Evolutionary conservation across 2,888 invertebrate genomes (phyloP).

Genomic region (Uloborus plumipes): DNA sequence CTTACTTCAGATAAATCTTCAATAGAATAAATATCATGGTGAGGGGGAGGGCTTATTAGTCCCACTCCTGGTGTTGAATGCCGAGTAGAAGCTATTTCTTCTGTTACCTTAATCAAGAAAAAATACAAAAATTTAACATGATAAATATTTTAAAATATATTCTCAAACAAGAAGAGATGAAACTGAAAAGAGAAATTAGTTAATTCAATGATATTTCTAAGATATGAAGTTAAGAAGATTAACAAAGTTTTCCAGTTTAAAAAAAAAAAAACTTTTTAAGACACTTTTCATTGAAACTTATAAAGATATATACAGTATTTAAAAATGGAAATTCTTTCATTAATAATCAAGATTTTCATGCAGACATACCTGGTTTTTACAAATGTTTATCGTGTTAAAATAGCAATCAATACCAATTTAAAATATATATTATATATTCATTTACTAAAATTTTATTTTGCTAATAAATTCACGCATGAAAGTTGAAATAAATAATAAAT

Average conservation of each 20-base stretch:
- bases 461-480: too few species aligned
- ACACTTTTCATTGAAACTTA: too few species aligned
- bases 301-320: neutral
- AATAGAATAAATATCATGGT: conserved; percentile 99
- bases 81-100: conserved; percentile 93
- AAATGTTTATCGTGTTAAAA: too few species aligned
- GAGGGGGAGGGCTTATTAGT: conserved; percentile 97
- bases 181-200: neutral
- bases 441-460: too few species aligned
- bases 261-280: too few species aligned
- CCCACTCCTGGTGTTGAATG: conserved; percentile 97
- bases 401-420: too few species aligned
- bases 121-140: neutral
- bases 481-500: neutral
- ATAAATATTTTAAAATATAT: neutral
- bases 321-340: neutral
- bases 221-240: neutral
- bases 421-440: too few species aligned
- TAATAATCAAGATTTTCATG: too few species aligned
- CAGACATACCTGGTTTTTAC: too few species aligned
- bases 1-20: conserved; percentile 92
- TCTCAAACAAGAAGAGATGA: neutral
- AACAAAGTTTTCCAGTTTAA: neutral
- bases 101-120: conserved; percentile 80
- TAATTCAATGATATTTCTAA: neutral